Conservation (phyloP, 2,113 vertebrate genomes). For the Pandion haliaetus region DNA sequence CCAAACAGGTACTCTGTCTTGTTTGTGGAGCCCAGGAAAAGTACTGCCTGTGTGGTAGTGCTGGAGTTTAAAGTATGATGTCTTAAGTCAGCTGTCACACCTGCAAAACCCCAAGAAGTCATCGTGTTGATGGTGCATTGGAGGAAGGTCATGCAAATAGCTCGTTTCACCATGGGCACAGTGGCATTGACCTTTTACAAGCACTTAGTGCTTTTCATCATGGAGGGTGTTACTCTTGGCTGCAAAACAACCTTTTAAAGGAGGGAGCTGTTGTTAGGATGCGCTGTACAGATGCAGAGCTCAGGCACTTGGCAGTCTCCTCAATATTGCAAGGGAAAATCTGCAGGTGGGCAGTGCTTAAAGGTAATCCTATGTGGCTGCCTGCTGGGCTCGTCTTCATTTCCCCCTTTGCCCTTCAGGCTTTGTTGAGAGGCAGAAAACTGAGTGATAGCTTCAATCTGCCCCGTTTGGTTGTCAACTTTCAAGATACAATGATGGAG, state of each 20-base stretch:
- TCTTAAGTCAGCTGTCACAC: neutral
- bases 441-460: neutral
- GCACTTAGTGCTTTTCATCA: neutral
- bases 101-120: neutral
- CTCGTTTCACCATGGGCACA: neutral
- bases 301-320: neutral
- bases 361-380: neutral
- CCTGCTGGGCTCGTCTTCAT: neutral
- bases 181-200: neutral
- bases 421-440: neutral
- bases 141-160: neutral
- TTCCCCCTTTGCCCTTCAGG: neutral
- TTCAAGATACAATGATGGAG: rapidly evolving
- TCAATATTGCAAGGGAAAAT: neutral
- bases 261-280: neutral
- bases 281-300: neutral
- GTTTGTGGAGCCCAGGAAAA: neutral
- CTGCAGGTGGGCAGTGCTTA: neutral
- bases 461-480: rapidly evolving
- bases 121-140: neutral
- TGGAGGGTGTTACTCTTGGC: neutral
- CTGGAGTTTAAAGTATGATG: rapidly evolving
- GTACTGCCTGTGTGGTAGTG: rapidly evolving
- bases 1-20: neutral
- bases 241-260: neutral